These are phyloP conservation scores for Drosophila orosa DNA, from an alignment of 1,140 invertebrate genomes.

Conservation along the genomic window DNA sequence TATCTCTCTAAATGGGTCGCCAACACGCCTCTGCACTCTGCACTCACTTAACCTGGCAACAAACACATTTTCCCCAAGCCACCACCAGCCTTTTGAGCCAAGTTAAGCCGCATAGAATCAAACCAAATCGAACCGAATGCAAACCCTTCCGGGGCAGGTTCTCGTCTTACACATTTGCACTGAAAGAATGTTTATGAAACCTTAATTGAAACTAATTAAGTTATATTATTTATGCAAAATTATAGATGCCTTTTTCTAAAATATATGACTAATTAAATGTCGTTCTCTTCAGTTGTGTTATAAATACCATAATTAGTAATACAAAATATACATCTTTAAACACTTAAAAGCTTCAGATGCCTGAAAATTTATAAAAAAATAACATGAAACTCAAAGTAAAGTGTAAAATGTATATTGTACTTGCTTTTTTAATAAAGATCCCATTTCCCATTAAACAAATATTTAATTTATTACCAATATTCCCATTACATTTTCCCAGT, in stretches of 20 bases:
- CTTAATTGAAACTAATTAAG: neutral
- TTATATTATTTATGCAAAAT: neutral
- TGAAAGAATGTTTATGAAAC: neutral
- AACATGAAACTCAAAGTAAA: neutral
- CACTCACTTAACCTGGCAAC: constrained; percentile 48
- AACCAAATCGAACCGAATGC: constrained; percentile 20
- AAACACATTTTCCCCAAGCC: constrained; percentile 33
- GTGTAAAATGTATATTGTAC: too few relatives aligned
- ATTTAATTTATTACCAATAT: neutral
- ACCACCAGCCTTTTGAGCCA: constrained; percentile 22
- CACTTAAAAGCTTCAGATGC: neutral
- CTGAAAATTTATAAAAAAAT: neutral
- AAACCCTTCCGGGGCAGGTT: constrained; percentile 79
- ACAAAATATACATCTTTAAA: neutral
- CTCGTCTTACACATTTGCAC: constrained; percentile 46
- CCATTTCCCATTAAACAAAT: neutral
- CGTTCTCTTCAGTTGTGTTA: too few relatives aligned
- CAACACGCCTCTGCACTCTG: constrained; percentile 68
- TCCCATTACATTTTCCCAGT: constrained; percentile 2
- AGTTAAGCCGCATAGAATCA: constrained; percentile 49
- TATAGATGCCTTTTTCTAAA: neutral
- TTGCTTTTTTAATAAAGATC: too few relatives aligned
- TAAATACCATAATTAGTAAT: too few relatives aligned
- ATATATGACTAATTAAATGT: too few relatives aligned
- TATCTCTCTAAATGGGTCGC: constrained; percentile 57